These are phyloP conservation scores for Tetramorium parvispinum DNA, from an alignment of 1,140 invertebrate genomes.

Conservation along the genomic window DNA sequence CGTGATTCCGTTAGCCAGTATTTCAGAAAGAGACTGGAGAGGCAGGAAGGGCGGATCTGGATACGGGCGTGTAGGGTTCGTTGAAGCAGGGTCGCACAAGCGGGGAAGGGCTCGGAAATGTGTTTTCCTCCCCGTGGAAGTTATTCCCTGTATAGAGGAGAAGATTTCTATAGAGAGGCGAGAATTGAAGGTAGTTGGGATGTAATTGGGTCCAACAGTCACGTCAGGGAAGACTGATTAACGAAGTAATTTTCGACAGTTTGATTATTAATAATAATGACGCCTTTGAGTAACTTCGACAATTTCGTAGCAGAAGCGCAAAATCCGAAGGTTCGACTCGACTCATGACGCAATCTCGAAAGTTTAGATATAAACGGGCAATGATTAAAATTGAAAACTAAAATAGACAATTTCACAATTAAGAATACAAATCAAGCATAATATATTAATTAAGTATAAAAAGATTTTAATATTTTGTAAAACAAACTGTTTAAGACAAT, in stretches of 20 bases:
- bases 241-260: conserved; percentile 47
- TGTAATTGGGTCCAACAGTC: conserved; percentile 55
- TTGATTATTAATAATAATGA: conserved; percentile 57
- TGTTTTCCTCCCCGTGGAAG: conserved; percentile 19
- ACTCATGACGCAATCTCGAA: not conserved
- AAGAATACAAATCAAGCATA: not conserved
- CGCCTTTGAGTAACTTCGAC: conserved; percentile 34
- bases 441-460: not conserved
- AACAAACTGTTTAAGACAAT: not conserved
- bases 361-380: not conserved
- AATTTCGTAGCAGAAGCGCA: conserved; percentile 12
- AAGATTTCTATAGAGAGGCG: conserved; percentile 49
- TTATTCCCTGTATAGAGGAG: conserved; percentile 39
- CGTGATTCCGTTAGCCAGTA: conserved; percentile 73
- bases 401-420: not conserved
- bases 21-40: not conserved
- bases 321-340: not conserved
- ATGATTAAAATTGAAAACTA: not conserved
- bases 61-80: conserved; percentile 37
- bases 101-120: conserved; percentile 34
- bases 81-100: not conserved
- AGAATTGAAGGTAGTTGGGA: conserved; percentile 41
- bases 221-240: conserved; percentile 39
- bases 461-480: not conserved
- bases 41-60: conserved; percentile 34